A percentile compares a stretch with the other conserved stretches of the same genome.
Conservation (phyloP, 2,797 vertebrate genomes). For the Thalassophryne amazonica region DNA sequence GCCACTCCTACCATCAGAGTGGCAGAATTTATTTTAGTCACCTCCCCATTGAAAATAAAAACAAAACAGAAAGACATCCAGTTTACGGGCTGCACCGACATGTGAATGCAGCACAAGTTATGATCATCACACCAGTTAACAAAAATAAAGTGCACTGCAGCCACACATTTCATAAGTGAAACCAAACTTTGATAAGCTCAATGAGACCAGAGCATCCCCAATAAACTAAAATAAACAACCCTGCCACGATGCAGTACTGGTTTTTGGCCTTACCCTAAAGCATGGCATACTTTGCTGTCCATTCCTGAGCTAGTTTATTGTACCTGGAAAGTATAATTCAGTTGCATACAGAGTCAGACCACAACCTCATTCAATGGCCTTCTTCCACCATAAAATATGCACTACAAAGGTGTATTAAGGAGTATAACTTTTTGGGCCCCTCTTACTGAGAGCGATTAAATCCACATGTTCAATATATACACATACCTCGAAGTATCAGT, state of each 20-base stretch:
- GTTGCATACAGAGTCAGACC: constrained; percentile 30
- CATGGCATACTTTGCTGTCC: constrained; percentile 98
- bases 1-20: too few species aligned
- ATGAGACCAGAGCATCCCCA: constrained; percentile 31
- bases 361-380: too few species aligned
- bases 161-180: not conserved
- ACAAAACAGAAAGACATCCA: too few species aligned
- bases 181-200: constrained; percentile 20
- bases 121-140: too few species aligned
- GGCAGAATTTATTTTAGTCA: too few species aligned
- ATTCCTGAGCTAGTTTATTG: constrained; percentile 99
- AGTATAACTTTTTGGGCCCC: not conserved
- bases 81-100: too few species aligned
- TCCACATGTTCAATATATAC: constrained; percentile 3
- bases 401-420: not conserved
- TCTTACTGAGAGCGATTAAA: not conserved
- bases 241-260: constrained; percentile 61
- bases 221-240: constrained; percentile 32
- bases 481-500: constrained; percentile 80
- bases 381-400: not conserved
- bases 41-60: too few species aligned
- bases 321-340: constrained; percentile 83
- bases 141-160: constrained; percentile 9
- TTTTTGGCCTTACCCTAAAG: constrained; percentile 90
- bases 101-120: too few species aligned